Evolutionary conservation across 2,888 invertebrate genomes (phyloP).

Genomic region (Phyllotreta cruciferae): DNA sequence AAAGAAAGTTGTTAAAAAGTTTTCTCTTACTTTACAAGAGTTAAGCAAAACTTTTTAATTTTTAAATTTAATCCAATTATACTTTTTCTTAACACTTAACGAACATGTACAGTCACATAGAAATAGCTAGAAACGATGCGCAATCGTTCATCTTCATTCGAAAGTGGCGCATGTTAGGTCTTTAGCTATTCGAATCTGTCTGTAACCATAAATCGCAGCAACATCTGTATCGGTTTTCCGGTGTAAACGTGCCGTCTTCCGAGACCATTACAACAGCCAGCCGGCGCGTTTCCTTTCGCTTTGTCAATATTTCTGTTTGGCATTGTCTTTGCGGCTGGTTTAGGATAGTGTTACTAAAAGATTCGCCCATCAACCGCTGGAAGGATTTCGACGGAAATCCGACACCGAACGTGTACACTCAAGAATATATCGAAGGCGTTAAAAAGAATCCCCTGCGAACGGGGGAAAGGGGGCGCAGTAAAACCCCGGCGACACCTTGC

Average conservation of each 20-base stretch:
- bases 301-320: conserved; percentile 26
- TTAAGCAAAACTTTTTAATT: too few species aligned
- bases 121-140: too few species aligned
- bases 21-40: too few species aligned
- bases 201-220: neutral
- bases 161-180: too few species aligned
- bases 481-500: neutral
- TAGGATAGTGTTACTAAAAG: conserved; percentile 26
- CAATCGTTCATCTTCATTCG: too few species aligned
- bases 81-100: too few species aligned
- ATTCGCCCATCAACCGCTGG: conserved; percentile 19
- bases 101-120: too few species aligned
- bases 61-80: too few species aligned
- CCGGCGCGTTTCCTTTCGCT: conserved; percentile 23
- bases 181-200: too few species aligned
- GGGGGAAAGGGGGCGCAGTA: neutral
- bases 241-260: conserved; percentile 11
- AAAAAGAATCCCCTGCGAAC: neutral
- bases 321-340: conserved; percentile 17
- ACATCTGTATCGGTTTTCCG: neutral
- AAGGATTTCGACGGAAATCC: conserved; percentile 17
- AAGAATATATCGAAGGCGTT: neutral
- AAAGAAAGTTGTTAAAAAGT: too few species aligned
- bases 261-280: conserved; percentile 5
- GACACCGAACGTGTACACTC: conserved; percentile 10